Evolutionary conservation across 2,888 invertebrate genomes (phyloP).

Genomic region (Helleia helle): DNA sequence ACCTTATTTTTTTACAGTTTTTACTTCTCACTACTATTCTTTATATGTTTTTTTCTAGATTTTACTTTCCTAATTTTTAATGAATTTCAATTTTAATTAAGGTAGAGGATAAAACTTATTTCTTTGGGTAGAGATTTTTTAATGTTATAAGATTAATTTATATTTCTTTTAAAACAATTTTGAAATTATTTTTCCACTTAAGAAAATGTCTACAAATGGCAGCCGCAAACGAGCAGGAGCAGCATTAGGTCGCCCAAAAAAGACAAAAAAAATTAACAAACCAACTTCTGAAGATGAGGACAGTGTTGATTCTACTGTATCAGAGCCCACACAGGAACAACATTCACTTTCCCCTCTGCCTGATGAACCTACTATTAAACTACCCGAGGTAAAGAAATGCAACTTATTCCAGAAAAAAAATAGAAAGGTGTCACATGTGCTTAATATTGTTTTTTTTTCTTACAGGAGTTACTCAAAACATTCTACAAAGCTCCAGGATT

Average conservation of each 20-base stretch:
- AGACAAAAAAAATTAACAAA: slow-evolving; percentile 35
- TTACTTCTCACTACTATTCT: too few species aligned
- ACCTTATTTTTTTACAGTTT: too few species aligned
- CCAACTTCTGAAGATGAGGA: slow-evolving; percentile 45
- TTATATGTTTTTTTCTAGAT: too few species aligned
- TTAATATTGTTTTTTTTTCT: neutral
- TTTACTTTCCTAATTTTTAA: too few species aligned
- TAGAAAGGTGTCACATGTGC: neutral
- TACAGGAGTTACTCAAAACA: slow-evolving; percentile 74
- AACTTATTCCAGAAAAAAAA: neutral
- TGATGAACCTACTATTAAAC: slow-evolving; percentile 75
- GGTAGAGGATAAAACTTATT: too few species aligned
- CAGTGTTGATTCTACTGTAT: slow-evolving; percentile 37
- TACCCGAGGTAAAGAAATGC: slow-evolving; percentile 68
- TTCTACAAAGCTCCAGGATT: slow-evolving; percentile 81
- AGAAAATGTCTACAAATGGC: slow-evolving; percentile 29
- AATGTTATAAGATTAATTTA: too few species aligned
- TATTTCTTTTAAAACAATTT: too few species aligned
- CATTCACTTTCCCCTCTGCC: slow-evolving; percentile 63
- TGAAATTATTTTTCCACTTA: slow-evolving; percentile 6
- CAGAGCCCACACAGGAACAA: slow-evolving; percentile 32
- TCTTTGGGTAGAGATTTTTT: too few species aligned
- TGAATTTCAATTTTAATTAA: too few species aligned
- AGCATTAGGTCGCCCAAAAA: slow-evolving; percentile 24
- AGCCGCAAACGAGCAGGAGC: slow-evolving; percentile 30